Evolutionary conservation across 2,113 vertebrate genomes (phyloP).

Genomic region (Desmodus rotundus): DNA sequence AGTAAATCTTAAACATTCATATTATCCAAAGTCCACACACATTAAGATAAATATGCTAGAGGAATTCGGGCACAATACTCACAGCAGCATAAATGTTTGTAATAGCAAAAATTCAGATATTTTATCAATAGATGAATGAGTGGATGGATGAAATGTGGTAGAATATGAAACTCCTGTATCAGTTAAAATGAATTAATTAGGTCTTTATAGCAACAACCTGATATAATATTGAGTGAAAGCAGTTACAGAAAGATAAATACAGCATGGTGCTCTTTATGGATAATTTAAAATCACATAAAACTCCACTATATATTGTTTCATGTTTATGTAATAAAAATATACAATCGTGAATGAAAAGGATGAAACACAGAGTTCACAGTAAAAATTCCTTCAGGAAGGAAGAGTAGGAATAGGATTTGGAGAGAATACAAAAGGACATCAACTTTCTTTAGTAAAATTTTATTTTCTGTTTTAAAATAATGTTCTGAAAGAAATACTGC

Average conservation of each 20-base stretch:
- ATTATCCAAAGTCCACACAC: not conserved
- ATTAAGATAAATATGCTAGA: not conserved
- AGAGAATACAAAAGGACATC: not conserved
- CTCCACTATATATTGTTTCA: not conserved
- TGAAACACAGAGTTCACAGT: not conserved
- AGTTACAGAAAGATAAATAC: not conserved
- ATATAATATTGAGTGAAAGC: not conserved
- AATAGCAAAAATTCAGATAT: not conserved
- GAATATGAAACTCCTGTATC: not conserved
- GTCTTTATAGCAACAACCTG: not conserved
- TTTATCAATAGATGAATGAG: not conserved
- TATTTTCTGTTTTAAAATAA: not conserved
- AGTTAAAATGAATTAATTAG: not conserved
- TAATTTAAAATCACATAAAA: not conserved
- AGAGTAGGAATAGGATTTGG: not conserved
- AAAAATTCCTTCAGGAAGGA: not conserved
- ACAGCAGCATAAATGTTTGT: not conserved
- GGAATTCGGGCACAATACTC: not conserved
- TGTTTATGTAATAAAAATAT: not conserved
- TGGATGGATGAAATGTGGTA: not conserved
- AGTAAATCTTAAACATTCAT: not conserved
- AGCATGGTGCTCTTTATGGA: not conserved
- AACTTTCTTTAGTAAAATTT: not conserved
- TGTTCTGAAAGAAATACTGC: not conserved
- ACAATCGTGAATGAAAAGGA: not conserved